phyloP scores from a whole-genome alignment of 2,888 invertebrate species.

The Teinopalpus imperialis region DNA sequence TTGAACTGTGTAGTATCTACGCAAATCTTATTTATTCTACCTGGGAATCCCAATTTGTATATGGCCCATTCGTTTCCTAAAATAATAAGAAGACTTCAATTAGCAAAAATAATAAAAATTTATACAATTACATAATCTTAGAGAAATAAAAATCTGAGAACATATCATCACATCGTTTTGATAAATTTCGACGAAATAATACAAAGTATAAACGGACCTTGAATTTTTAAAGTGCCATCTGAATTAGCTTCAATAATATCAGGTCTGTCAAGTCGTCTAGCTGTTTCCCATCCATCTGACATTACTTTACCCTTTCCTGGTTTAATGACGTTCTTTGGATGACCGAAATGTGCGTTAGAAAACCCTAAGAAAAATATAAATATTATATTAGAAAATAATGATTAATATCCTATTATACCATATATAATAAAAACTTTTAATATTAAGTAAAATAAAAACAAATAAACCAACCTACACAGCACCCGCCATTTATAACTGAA shows the following conservation, averaged over 20 bases:
- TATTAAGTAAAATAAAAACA: too few species aligned
- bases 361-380: conserved; percentile 49
- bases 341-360: conserved; percentile 85
- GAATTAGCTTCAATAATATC: conserved; percentile 76
- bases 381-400: background rate
- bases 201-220: conserved; percentile 52
- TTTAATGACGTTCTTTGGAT: conserved; percentile 83
- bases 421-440: too few species aligned
- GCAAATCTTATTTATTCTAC: conserved; percentile 71
- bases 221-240: conserved; percentile 79
- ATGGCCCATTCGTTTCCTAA: conserved; percentile 84
- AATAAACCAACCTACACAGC: conserved; percentile 64
- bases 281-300: conserved; percentile 86
- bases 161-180: too few species aligned
- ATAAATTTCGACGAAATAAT: too few species aligned
- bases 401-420: too few species aligned
- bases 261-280: conserved; percentile 82
- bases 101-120: background rate
- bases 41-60: conserved; percentile 80
- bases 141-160: too few species aligned
- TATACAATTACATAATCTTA: too few species aligned
- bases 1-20: conserved; percentile 84
- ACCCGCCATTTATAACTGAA: conserved; percentile 77
- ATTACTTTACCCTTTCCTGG: conserved; percentile 75
- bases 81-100: conserved; percentile 11